These are phyloP conservation scores for Cepaea hortensis DNA, from an alignment of 2,888 invertebrate genomes.

Conservation along the genomic window DNA sequence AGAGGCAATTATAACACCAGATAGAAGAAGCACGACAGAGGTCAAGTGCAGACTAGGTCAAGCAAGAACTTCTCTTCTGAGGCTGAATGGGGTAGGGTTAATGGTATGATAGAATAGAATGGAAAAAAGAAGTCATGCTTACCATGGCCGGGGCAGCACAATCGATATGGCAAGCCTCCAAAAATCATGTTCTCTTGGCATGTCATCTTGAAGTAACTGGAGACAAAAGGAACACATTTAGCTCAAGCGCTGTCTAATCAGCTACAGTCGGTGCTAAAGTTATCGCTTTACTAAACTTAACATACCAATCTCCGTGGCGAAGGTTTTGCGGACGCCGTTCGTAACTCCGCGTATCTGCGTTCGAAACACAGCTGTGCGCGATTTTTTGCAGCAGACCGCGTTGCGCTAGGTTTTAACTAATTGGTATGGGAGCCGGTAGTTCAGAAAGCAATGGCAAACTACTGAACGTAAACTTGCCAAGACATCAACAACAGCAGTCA, in stretches of 20 bases:
- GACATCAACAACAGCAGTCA: too few relatives aligned
- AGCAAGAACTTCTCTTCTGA: too few relatives aligned
- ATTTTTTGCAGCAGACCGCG: not conserved
- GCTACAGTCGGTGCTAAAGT: not conserved
- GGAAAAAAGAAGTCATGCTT: not conserved
- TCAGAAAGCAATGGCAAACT: too few relatives aligned
- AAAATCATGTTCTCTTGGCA: slow-evolving; percentile 36
- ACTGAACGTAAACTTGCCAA: too few relatives aligned
- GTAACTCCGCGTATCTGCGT: not conserved
- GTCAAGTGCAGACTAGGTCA: too few relatives aligned
- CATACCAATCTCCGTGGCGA: not conserved
- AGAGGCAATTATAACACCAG: too few relatives aligned
- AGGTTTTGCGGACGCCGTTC: not conserved
- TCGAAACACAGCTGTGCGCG: not conserved
- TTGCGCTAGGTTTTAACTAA: not conserved
- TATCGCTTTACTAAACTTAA: too few relatives aligned
- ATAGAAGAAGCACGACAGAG: too few relatives aligned
- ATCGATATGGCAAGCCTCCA: slow-evolving; percentile 23
- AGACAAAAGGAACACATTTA: not conserved
- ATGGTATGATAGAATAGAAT: not conserved
- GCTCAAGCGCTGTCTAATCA: not conserved
- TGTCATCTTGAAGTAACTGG: slow-evolving; percentile 34
- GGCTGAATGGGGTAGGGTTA: too few relatives aligned
- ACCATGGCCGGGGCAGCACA: slow-evolving; percentile 39
- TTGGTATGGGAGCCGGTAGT: too few relatives aligned